Percentiles rank a stretch among this genome's conserved stretches.
Evolutionary conservation across 2,113 vertebrate genomes (phyloP).

Genomic region (Pachypanchax playfairii): DNA sequence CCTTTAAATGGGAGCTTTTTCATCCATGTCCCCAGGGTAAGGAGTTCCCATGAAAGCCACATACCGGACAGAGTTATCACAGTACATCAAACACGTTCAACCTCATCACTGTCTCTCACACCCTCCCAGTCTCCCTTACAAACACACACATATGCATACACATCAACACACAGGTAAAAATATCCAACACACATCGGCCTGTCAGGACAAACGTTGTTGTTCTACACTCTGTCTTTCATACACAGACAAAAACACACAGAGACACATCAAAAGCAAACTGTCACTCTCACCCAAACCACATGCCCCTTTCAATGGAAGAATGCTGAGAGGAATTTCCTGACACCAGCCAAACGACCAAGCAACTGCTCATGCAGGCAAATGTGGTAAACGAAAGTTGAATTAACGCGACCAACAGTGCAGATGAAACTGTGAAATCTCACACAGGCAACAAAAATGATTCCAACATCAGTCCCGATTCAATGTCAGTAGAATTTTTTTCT

Average conservation of each 20-base stretch:
- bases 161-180: conserved; percentile 29
- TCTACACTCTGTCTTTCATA: conserved; percentile 29
- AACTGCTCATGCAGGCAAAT: conserved; percentile 36
- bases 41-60: conserved; percentile 78
- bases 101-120: conserved; percentile 60
- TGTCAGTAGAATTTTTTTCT: conserved; percentile 30
- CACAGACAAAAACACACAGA: conserved; percentile 35
- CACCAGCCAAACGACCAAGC: conserved; percentile 62
- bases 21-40: conserved; percentile 67
- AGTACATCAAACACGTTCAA: conserved; percentile 74
- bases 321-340: conserved; percentile 69
- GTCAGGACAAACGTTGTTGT: conserved; percentile 46
- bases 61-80: conserved; percentile 77
- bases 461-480: conserved; percentile 6
- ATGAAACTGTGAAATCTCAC: conserved; percentile 34
- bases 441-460: conserved; percentile 10
- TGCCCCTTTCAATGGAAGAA: conserved; percentile 65
- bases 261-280: conserved; percentile 46
- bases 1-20: conserved; percentile 76
- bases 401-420: conserved; percentile 23
- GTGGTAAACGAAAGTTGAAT: conserved; percentile 34
- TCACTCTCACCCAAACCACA: conserved; percentile 36
- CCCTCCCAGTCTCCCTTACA: conserved; percentile 35
- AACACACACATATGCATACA: conserved; percentile 37
- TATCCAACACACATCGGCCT: conserved; percentile 38